Evolutionary conservation across 2,888 invertebrate species (phyloP).

Genomic region (Platerodrilus igneus): DNA sequence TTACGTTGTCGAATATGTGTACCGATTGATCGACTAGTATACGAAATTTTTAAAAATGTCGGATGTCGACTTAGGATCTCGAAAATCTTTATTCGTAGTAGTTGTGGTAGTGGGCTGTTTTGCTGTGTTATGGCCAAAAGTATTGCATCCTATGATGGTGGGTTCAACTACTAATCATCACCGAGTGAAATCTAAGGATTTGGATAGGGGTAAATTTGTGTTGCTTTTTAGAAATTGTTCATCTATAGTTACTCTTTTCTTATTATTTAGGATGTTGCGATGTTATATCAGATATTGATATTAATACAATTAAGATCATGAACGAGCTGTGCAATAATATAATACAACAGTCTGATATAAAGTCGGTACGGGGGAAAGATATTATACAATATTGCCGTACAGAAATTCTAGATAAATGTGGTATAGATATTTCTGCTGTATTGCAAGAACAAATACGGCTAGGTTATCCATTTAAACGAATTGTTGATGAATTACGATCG

Average conservation of each 20-base stretch:
- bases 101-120: slow-evolving; percentile 93
- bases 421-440: slow-evolving; percentile 65
- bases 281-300: slow-evolving; percentile 69
- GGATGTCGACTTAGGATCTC: slow-evolving; percentile 64
- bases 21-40: no score
- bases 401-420: slow-evolving; percentile 66
- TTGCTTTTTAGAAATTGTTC: slow-evolving; percentile 8
- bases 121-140: slow-evolving; percentile 91
- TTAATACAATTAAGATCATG: slow-evolving; percentile 67
- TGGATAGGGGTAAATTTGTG: slow-evolving; percentile 58
- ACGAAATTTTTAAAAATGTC: no score
- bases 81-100: slow-evolving; percentile 82
- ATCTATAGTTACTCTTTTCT: slow-evolving; percentile 14
- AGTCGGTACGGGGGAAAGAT: slow-evolving; percentile 51
- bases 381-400: slow-evolving; percentile 61
- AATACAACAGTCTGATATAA: slow-evolving; percentile 45
- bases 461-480: slow-evolving; percentile 63
- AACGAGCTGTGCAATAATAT: slow-evolving; percentile 68
- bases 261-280: slow-evolving; percentile 67
- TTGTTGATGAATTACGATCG: slow-evolving; percentile 64
- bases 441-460: slow-evolving; percentile 61
- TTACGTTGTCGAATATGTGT: no score
- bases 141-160: slow-evolving; percentile 88
- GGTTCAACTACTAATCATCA: slow-evolving; percentile 52
- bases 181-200: slow-evolving; percentile 57